Conservation (phyloP, 1,140 invertebrate species). For the Archivesica marissinica region DNA sequence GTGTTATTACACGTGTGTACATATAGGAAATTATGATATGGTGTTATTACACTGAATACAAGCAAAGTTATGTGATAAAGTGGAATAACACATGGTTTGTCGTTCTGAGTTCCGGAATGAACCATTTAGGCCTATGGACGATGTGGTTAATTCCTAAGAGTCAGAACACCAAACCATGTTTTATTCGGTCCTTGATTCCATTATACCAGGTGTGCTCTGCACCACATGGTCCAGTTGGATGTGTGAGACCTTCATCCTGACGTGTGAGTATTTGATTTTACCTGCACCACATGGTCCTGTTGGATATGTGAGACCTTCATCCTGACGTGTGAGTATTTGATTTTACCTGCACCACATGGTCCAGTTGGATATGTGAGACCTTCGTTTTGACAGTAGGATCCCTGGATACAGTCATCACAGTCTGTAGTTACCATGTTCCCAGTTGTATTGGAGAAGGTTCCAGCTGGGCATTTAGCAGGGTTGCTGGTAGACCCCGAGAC, state of each 20-base stretch:
- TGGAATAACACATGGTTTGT: no score
- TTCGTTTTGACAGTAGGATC: slow-evolving; percentile 77
- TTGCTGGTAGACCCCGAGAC: slow-evolving; percentile 74
- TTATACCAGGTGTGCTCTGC: no score
- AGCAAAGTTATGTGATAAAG: no score
- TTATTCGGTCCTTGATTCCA: no score
- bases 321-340: slow-evolving; percentile 64
- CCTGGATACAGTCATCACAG: slow-evolving; percentile 78
- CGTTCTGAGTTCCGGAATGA: no score
- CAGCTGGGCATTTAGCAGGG: slow-evolving; percentile 77
- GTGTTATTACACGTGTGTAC: no score
- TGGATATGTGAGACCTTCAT: slow-evolving; percentile 74
- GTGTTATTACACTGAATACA: no score
- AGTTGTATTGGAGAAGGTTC: slow-evolving; percentile 79
- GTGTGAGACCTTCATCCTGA: slow-evolving; percentile 73
- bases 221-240: slow-evolving; percentile 77
- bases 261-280: no score
- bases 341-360: slow-evolving; percentile 76
- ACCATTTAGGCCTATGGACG: no score
- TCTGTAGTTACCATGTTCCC: slow-evolving; percentile 68
- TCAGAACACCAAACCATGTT: no score
- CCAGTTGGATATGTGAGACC: slow-evolving; percentile 79
- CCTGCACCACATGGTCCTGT: slow-evolving; percentile 80
- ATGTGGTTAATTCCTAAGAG: no score
- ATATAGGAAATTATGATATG: no score